A percentile compares a stretch with the other conserved stretches of the same genome.
These are phyloP conservation scores for Coregonus ussuriensis DNA, from an alignment of 2,797 vertebrate genomes.

Conservation along the genomic window DNA sequence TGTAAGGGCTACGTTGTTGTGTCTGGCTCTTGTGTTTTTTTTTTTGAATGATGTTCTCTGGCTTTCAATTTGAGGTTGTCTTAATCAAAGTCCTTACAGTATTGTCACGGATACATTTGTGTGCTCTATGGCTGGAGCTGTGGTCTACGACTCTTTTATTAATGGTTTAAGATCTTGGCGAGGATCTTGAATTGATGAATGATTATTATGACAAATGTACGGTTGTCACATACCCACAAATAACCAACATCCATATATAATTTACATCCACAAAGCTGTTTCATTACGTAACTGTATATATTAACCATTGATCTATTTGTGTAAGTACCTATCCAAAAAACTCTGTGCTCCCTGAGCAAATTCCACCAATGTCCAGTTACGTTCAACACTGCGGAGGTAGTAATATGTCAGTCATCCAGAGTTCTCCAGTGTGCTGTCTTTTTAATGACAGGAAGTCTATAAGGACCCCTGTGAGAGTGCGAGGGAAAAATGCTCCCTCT, in stretches of 20 bases:
- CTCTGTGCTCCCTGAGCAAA: constrained; percentile 42
- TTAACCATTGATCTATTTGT: constrained; percentile 34
- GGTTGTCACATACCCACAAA: not conserved
- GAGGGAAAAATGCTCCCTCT: constrained; percentile 54
- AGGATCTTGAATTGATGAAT: not conserved
- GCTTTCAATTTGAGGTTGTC: constrained; percentile 25
- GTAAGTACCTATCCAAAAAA: constrained; percentile 24
- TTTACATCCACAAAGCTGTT: constrained; percentile 10
- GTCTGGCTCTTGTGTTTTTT: constrained; percentile 37
- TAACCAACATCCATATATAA: not conserved
- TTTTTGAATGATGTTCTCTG: constrained; percentile 41
- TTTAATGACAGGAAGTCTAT: constrained; percentile 77
- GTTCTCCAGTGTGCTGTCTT: constrained; percentile 66
- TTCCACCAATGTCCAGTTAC: constrained; percentile 65
- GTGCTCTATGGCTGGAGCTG: constrained; percentile 16
- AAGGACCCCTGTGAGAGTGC: constrained; percentile 55
- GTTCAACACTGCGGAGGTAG: constrained; percentile 58
- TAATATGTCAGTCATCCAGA: constrained; percentile 65
- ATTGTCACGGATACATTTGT: constrained; percentile 34
- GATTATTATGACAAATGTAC: not conserved
- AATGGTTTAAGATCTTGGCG: not conserved
- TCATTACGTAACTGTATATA: constrained; percentile 45
- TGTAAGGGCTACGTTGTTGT: not conserved
- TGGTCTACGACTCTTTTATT: not conserved
- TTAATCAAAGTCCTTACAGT: not conserved